Percentiles rank a stretch among this genome's conserved stretches.
Evolutionary conservation across 2,113 vertebrate species (phyloP).

Genomic region (Gopherus evgoodei): DNA sequence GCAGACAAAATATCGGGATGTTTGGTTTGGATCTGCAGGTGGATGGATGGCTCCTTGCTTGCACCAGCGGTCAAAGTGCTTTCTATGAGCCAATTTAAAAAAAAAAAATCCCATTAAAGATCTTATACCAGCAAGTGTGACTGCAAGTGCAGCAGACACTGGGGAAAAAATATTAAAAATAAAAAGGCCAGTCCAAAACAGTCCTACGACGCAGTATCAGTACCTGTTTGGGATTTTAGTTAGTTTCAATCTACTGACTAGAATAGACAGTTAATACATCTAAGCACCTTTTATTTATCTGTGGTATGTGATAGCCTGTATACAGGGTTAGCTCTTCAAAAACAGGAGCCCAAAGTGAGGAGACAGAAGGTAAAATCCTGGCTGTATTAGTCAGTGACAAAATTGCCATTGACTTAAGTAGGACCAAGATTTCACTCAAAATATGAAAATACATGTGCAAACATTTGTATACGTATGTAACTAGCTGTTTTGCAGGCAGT

Average conservation of each 20-base stretch:
- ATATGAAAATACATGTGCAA: not conserved
- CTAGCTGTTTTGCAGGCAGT: not conserved
- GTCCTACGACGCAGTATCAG: not conserved
- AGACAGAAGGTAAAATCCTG: not conserved
- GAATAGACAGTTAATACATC: not conserved
- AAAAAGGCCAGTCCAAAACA: not conserved
- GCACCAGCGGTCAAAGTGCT: not conserved
- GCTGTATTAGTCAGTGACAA: not conserved
- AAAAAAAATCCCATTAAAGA: not conserved
- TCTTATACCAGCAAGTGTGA: not conserved
- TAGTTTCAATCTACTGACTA: not conserved
- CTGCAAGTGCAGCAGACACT: not conserved
- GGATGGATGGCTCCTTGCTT: not conserved
- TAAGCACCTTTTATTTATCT: not conserved
- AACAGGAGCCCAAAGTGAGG: not conserved
- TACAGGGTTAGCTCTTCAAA: not conserved
- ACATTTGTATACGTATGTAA: not conserved
- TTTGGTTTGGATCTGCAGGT: constrained; percentile 25
- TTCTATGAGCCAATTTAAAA: not conserved
- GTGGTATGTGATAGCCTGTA: not conserved
- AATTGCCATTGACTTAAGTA: not conserved
- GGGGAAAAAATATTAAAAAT: not conserved
- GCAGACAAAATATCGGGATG: not conserved
- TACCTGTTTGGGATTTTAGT: not conserved
- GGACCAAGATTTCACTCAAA: not conserved